Evolutionary conservation across 35 echinoderm and acorn worm species (phyloP), one percentile per base, ranked within the genome.

Genomic region (Patiria miniata): DNA sequence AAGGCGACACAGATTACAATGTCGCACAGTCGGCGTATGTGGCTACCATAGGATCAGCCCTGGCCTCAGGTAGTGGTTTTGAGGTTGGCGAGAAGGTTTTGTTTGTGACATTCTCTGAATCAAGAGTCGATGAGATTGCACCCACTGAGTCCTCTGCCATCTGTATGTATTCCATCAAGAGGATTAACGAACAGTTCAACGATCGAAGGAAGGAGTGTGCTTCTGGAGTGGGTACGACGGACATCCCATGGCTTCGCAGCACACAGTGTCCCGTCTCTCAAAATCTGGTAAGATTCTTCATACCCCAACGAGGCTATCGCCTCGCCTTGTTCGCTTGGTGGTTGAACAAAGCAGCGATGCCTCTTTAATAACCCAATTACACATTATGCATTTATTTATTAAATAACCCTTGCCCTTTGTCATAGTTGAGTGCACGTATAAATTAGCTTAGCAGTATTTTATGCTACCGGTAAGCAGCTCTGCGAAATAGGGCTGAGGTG

Each of bases 101-200:
- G 12, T 87, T 93, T 76, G 91, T 97, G 0, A 90, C 91, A 0
- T 97, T 97, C 88, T 61, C 82, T 12, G 33, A 61, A 14, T 84
- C 82, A 8, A 58, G 32, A 36, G 54, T 28, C 16, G 81, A 93
- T 33, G 42, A 83, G 9, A 61, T 77, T 18, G 84, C 81, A 2
- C 91, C 91, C 4, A 59, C 77, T 16, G 78, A 83, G 6, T 87
- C 89, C 22, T 93, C 95, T 3, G 95, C 95, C 9, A 84, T 97
- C 6, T 97, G 95, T 52, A 93, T 97, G 87, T 97, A 97, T 51
- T 84, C 91, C 8, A 68, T 97, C 22, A 87, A 83, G 37, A 12
- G n/a, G 37, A 89, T 97, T 34, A 85, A 80, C 47, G 10, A 90
- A 30, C 42, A 84, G 50, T 97, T 93, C 51, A 90, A 86, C 16